These are phyloP conservation scores for Meteorus cinctellus DNA, from an alignment of 2,888 invertebrate genomes.

Conservation along the genomic window DNA sequence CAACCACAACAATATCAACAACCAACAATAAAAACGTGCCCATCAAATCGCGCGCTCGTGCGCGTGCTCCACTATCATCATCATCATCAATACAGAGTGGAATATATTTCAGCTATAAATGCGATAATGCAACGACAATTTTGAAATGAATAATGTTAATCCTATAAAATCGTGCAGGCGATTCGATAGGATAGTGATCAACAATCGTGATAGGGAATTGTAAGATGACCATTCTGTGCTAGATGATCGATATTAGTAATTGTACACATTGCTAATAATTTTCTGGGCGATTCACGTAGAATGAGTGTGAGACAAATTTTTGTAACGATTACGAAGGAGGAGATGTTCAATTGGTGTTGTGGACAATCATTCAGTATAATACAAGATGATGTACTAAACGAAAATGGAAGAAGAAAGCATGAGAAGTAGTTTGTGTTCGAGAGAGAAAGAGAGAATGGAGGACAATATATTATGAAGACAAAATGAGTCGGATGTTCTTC, in stretches of 20 bases:
- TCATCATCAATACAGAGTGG: background rate
- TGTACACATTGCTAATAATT: background rate
- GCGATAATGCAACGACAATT: constrained; percentile 24
- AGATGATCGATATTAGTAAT: background rate
- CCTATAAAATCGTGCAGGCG: constrained; percentile 36
- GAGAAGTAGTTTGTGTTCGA: background rate
- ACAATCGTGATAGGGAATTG: background rate
- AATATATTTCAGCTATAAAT: background rate
- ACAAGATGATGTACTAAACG: background rate
- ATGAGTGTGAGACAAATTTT: constrained; percentile 22
- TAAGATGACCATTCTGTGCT: background rate
- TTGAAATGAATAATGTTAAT: background rate
- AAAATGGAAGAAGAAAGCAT: too few relatives aligned
- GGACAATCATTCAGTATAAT: background rate
- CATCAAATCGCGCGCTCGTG: background rate
- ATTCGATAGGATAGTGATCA: constrained; percentile 25
- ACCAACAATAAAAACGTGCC: background rate
- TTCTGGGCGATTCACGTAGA: background rate
- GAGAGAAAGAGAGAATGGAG: constrained; percentile 10
- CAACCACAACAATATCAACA: background rate
- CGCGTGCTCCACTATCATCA: background rate
- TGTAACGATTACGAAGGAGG: background rate
- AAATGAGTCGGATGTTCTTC: constrained; percentile 2
- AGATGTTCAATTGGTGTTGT: background rate
- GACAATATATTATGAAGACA: constrained; percentile 15